Evolutionary conservation across 2,888 invertebrate genomes (phyloP), one percentile per base, ranked within the genome.

Genomic region (Ryuthela nishihirai): DNA sequence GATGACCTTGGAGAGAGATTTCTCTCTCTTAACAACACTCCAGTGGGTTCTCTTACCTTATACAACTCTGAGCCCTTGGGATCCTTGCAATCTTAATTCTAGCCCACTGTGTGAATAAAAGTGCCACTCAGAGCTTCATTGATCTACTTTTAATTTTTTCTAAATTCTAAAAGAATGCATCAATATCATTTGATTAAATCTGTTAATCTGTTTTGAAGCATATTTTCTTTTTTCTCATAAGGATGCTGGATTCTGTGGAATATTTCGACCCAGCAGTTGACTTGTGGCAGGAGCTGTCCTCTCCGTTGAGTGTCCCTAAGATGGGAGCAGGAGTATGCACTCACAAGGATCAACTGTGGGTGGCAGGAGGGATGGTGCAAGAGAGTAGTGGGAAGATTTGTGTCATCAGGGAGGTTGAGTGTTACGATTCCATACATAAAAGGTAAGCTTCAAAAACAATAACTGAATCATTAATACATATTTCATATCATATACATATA

Each of bases 331-430:
- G 82, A 0, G 78, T 80, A 53, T 75, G 79, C 42, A 81, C 82
- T 69, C 82, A 81, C 71, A 76, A 80, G 24, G 81, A 82, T 66
- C 79, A 81, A 67, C 84, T 86, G 72, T 85, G 85, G 85, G 82
- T 84, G 40, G 84, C 83, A 10, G 85, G 86, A 35, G 86, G 86
- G 34, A 81, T 85, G 81, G 24, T 40, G 81, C 81, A 7, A 46
- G 62, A 24, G 60, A 61, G 4, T 2, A 12, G 15, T 12, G 53
- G 38, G 79, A 79, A 18, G 79, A 80, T 69, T 78, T 78, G 24
- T 10, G 29, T 59, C 3, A 20, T 39, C 3, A 43, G 23, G 9
- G 43, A 40, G 3, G 53, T 59, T 15, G 52, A 44, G 20, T 52
- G 47, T 17, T 64, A 45, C 35, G 47, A 62, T 44, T 52, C 50